These are phyloP conservation scores for Rachycentron canadum DNA, from an alignment of 2,797 vertebrate species.

Conservation along the genomic window DNA sequence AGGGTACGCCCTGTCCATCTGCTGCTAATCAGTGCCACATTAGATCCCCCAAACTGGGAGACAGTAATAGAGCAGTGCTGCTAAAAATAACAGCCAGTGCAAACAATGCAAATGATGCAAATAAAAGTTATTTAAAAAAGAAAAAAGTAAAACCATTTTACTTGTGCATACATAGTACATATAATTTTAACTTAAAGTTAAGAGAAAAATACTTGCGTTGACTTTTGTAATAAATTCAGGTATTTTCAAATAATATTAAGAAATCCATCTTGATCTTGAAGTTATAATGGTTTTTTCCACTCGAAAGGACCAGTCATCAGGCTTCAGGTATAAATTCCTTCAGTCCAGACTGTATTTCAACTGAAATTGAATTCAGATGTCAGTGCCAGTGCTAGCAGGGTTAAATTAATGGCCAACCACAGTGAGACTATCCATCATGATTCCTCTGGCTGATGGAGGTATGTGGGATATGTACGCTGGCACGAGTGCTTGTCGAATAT, in stretches of 20 bases:
- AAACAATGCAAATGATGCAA: neutral
- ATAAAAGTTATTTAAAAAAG: neutral
- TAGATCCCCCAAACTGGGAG: neutral
- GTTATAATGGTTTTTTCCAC: neutral
- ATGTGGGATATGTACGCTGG: slow-evolving; percentile 20
- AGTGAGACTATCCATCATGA: slow-evolving; percentile 44
- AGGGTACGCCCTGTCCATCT: neutral
- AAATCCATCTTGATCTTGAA: slow-evolving; percentile 9
- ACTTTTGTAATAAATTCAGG: neutral
- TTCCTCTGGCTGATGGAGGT: slow-evolving; percentile 43
- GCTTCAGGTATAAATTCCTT: slow-evolving; percentile 3
- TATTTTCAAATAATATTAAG: neutral
- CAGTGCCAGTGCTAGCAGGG: slow-evolving; percentile 22
- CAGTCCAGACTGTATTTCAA: slow-evolving; percentile 18
- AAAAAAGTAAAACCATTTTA: too few species aligned
- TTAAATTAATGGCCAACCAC: slow-evolving; percentile 47
- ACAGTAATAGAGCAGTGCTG: neutral
- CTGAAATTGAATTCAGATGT: slow-evolving; percentile 34
- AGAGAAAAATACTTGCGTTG: neutral
- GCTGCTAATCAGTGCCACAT: neutral
- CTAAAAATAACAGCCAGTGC: neutral
- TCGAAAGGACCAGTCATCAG: slow-evolving; percentile 5
- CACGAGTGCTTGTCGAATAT: slow-evolving; percentile 50
- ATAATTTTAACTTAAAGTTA: too few species aligned
- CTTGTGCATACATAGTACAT: neutral